Evolutionary conservation across 2,113 vertebrate genomes (phyloP), one percentile per base, ranked within the genome.

Genomic region (Grammomys dolichurus): DNA sequence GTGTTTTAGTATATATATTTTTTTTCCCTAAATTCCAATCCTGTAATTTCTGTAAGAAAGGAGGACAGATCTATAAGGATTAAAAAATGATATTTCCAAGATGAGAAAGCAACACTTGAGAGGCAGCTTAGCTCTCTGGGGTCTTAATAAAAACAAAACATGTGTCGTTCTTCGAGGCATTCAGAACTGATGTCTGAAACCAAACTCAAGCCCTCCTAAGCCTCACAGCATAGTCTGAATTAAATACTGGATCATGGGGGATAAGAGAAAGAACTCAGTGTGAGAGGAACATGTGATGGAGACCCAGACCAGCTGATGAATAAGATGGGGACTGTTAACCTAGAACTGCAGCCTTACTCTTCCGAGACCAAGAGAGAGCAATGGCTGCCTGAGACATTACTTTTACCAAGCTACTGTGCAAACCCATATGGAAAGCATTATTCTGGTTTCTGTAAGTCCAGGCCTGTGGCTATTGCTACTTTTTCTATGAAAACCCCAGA

Each of bases 401-500:
- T 85, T 78, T 58, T 31, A 16, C 43, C 60, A 19, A 84, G 2
- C 81, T 89, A 43, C 60, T 56, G 7, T 19, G 5, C 1, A 10
- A 90, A 19, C 80, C 58, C 60, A 69, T 73, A 60, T n/a, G 60
- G 43, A 73, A 85, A 80, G 33, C 6, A n/a, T 63, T 69, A 36
- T 65, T 94, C 54, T 90, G 24, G 10, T 40, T 22, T 87, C 28
- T 33, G 65, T 46, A 90, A 92, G 24, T 36, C 63, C 67, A 95
- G 43, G 56, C 12, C 56, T 73, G 46, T 16, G 69, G 33, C 75
- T 70, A 40, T 19, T 24, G 13, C 5, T 82, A 48, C 24, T 48
- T 85, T 78, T 86, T 93, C 40, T 31, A 13, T 87, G 54, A 92
- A 94, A 95, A 65, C 22, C 48, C 88, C 51, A 81, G 51, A 76